phyloP scores from a whole-genome alignment of 2,888 invertebrate species.

The Ypsolopha sequella region DNA sequence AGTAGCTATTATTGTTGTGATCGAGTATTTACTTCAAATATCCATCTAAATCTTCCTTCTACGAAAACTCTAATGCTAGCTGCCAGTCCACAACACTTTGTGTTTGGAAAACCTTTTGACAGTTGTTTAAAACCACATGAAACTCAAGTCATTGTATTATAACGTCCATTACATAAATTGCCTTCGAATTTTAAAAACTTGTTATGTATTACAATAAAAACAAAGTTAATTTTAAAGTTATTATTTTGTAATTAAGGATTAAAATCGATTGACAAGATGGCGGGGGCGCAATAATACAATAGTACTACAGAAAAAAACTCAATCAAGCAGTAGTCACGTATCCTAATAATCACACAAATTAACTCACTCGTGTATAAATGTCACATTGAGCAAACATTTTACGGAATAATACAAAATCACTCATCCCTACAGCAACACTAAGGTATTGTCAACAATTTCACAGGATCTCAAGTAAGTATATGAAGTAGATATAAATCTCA shows the following conservation, averaged over 20 bases:
- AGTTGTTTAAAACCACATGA: not conserved
- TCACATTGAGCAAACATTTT: constrained; percentile 56
- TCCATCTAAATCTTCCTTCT: not conserved
- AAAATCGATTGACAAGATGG: too few species aligned
- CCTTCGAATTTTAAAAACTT: not conserved
- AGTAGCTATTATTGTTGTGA: too few species aligned
- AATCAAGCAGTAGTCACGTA: too few species aligned
- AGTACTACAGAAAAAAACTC: too few species aligned
- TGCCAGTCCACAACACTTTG: not conserved
- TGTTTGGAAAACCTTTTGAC: not conserved
- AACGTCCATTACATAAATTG: not conserved
- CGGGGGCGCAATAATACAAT: too few species aligned
- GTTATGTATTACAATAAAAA: not conserved
- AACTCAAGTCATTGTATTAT: not conserved
- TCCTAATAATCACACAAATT: not conserved
- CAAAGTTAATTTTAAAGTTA: too few species aligned
- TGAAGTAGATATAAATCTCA: constrained; percentile 53
- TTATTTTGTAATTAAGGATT: too few species aligned
- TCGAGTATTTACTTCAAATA: too few species aligned
- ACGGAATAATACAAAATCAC: constrained; percentile 43
- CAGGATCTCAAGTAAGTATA: constrained; percentile 41
- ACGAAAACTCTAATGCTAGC: not conserved
- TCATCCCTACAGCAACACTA: constrained; percentile 29
- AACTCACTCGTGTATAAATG: not conserved
- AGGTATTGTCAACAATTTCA: constrained; percentile 66